Base-by-base conservation (phyloP, 2,888 invertebrate species). In the Ectobius pallidus region DNA sequence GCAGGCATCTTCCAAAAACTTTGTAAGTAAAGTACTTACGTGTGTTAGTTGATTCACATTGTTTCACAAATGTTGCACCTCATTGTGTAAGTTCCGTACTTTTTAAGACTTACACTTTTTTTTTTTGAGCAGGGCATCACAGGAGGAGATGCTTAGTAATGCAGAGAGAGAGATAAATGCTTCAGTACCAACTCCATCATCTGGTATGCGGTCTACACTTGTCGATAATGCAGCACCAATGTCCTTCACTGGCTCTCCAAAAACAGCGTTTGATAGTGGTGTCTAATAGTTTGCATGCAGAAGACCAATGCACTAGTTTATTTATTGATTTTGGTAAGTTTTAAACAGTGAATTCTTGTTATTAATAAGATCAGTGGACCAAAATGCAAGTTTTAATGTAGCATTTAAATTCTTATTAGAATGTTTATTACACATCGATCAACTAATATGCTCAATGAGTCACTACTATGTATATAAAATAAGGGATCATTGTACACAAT, bases 91-190 rank as follows among this genome's bases (percentile, higher is more conserved):
- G n/a, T n/a, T n/a, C n/a, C n/a, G n/a, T n/a, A n/a, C n/a, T n/a
- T n/a, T n/a, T n/a, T n/a, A n/a, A n/a, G n/a, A n/a, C n/a, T n/a
- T n/a, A n/a, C n/a, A n/a, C n/a, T n/a, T n/a, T n/a, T n/a, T n/a
- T n/a, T n/a, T n/a, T n/a, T n/a, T n/a, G n/a, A n/a, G n/a, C n/a
- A 94, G 94, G 87, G 94, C 92, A 78, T 86, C 92, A 78, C 87
- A 88, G 78, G 91, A 91, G 77, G 92, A 93, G 79, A 94, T 94
- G 94, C 88, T 92, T 83, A 87, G 87, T 73, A 73, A 77, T 72
- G 74, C 83, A 77, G 78, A 81, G 49, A 81, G 81, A 69, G 83
- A 81, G 71, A 70, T 79, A 71, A 78, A 73, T 70, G 76, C 78
- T 68, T 65, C 61, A 32, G 71, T 71, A 30, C 65, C 52, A 22